Evolutionary conservation across 2,888 invertebrate species (phyloP).

Genomic region (Acanthococcus lagerstroemiae): DNA sequence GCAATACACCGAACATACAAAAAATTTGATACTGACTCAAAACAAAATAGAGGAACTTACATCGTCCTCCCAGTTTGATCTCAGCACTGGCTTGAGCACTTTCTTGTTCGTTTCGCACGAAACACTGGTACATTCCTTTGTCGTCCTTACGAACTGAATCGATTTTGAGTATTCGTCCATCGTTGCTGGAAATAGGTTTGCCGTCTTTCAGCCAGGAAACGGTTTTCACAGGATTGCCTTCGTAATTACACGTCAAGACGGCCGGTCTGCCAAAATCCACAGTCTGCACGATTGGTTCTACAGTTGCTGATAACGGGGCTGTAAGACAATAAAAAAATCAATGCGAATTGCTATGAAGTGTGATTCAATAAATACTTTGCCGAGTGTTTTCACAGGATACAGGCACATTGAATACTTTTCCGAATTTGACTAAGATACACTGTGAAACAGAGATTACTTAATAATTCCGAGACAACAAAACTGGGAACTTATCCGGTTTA

Average conservation of each 20-base stretch:
- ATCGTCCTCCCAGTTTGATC: constrained; percentile 83
- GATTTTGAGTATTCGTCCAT: constrained; percentile 59
- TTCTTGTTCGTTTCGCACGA: constrained; percentile 84
- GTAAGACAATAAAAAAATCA: too few relatives aligned
- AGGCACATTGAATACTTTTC: too few relatives aligned
- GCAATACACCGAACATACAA: too few relatives aligned
- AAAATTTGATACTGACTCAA: not conserved
- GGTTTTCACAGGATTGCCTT: constrained; percentile 72
- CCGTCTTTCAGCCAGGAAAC: constrained; percentile 90
- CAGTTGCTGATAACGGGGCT: constrained; percentile 76
- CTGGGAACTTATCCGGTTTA: too few relatives aligned
- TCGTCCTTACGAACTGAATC: constrained; percentile 87
- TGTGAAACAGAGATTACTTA: too few relatives aligned
- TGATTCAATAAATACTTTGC: too few relatives aligned
- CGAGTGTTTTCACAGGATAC: too few relatives aligned
- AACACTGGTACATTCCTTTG: constrained; percentile 95
- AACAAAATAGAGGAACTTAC: constrained; percentile 43
- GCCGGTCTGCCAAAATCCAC: constrained; percentile 90
- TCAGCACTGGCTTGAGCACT: constrained; percentile 88
- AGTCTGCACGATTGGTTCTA: constrained; percentile 83
- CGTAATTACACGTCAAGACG: constrained; percentile 70
- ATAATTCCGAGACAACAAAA: too few relatives aligned
- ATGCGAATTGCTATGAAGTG: too few relatives aligned
- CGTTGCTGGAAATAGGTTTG: constrained; percentile 69
- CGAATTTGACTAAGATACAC: too few relatives aligned